Conservation (phyloP, 1,140 invertebrate genomes). For the Drepana arcuata region DNA sequence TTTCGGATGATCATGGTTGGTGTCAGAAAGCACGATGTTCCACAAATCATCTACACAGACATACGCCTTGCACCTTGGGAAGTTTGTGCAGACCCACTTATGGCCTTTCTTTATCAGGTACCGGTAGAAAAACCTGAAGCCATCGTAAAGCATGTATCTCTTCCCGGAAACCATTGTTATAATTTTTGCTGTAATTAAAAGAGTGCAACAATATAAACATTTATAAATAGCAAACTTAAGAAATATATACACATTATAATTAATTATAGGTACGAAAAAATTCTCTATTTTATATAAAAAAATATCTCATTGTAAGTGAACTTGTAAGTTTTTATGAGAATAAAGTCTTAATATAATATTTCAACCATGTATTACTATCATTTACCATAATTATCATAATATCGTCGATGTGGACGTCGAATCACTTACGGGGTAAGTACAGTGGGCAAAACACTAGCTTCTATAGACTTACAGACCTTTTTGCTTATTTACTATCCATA, state of each 20-base stretch:
- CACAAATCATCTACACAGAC: constrained; percentile 13
- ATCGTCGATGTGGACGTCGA: no score
- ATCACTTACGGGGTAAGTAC: no score
- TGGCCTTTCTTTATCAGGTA: constrained; percentile 22
- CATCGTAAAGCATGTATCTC: constrained; percentile 16
- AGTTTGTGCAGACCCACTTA: constrained; percentile 37
- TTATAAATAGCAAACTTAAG: no score
- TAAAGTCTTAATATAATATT: neutral
- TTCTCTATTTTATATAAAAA: no score
- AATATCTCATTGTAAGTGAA: no score
- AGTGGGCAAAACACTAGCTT: no score
- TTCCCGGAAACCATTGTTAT: constrained; percentile 23
- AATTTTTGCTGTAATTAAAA: constrained; percentile 23
- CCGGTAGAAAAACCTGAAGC: constrained; percentile 34
- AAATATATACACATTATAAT: no score
- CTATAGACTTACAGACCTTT: no score
- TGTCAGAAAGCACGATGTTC: constrained; percentile 2
- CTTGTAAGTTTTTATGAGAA: neutral
- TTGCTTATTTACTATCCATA: no score
- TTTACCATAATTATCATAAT: no score
- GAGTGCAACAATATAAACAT: neutral
- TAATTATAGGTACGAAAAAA: no score
- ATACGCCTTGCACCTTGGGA: constrained; percentile 31
- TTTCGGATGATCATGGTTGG: constrained; percentile 18
- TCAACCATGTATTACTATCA: no score